Conservation (phyloP, 2,888 invertebrate species). For the Cerastoderma edule region DNA sequence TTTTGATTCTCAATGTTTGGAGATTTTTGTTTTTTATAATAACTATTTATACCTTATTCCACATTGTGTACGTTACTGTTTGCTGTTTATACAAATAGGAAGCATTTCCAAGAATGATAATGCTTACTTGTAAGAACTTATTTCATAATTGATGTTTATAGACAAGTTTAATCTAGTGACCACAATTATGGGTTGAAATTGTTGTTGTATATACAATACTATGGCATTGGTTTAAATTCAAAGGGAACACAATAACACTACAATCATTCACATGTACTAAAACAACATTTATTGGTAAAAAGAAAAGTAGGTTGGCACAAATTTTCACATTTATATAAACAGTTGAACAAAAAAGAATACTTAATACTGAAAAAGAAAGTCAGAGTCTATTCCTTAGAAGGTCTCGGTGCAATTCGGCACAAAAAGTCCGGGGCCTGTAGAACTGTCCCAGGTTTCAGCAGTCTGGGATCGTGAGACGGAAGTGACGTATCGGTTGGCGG, state of each 20-base stretch:
- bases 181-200: too few species aligned
- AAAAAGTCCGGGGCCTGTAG: conserved; percentile 54
- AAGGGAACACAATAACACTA: background rate
- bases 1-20: too few species aligned
- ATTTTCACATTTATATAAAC: background rate
- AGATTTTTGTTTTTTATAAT: too few species aligned
- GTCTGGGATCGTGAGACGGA: conserved; percentile 59
- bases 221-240: too few species aligned
- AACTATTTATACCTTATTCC: too few species aligned
- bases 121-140: too few species aligned
- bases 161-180: too few species aligned
- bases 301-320: background rate
- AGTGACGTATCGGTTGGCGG: conserved; percentile 46
- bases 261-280: background rate
- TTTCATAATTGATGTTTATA: too few species aligned
- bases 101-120: too few species aligned
- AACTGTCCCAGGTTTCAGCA: conserved; percentile 56
- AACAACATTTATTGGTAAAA: background rate
- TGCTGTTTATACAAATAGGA: too few species aligned
- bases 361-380: background rate
- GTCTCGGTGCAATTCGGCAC: conserved; percentile 45
- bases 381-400: background rate
- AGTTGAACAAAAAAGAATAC: background rate
- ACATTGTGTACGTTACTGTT: too few species aligned
- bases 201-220: too few species aligned